Percentiles rank a stretch among this genome's conserved stretches.
These are phyloP conservation scores for Rhinophrynus dorsalis DNA, from an alignment of 2,797 vertebrate genomes.

Conservation along the genomic window DNA sequence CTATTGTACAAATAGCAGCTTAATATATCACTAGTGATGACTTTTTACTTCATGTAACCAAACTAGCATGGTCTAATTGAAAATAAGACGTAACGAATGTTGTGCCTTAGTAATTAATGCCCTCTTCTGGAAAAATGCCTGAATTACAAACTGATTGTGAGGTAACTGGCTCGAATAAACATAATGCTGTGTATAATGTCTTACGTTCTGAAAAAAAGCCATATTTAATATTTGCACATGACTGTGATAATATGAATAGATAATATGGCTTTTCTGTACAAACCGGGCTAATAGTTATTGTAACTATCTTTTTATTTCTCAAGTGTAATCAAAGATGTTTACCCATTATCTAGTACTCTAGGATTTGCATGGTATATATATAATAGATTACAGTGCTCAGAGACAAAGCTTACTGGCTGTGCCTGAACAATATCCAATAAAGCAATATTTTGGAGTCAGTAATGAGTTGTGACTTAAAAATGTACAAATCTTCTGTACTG, in stretches of 20 bases:
- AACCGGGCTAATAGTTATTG: conserved; percentile 50
- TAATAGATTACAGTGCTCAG: conserved; percentile 52
- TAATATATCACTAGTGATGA: conserved; percentile 68
- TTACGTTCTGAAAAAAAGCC: conserved; percentile 65
- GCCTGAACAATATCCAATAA: conserved; percentile 64
- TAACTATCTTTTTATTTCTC: conserved; percentile 52
- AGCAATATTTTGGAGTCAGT: conserved; percentile 60
- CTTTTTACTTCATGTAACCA: conserved; percentile 63
- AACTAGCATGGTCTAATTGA: conserved; percentile 79
- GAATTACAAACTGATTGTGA: conserved; percentile 63
- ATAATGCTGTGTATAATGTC: conserved; percentile 72
- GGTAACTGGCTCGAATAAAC: conserved; percentile 59
- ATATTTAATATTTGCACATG: conserved; percentile 66
- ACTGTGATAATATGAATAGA: conserved; percentile 65
- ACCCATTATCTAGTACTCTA: conserved; percentile 53
- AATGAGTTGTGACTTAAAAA: not conserved
- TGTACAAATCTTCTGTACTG: no score
- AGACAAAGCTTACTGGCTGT: conserved; percentile 34
- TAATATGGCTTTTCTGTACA: conserved; percentile 61
- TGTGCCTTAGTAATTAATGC: conserved; percentile 86
- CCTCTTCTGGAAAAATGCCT: conserved; percentile 71
- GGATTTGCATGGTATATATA: conserved; percentile 63
- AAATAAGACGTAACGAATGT: conserved; percentile 62
- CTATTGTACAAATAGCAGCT: conserved; percentile 72
- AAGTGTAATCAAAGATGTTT: conserved; percentile 59